Evolutionary conservation across 2,888 invertebrate genomes (phyloP), one percentile per base, ranked within the genome.

Genomic region (Dasysyrphus albostriatus): DNA sequence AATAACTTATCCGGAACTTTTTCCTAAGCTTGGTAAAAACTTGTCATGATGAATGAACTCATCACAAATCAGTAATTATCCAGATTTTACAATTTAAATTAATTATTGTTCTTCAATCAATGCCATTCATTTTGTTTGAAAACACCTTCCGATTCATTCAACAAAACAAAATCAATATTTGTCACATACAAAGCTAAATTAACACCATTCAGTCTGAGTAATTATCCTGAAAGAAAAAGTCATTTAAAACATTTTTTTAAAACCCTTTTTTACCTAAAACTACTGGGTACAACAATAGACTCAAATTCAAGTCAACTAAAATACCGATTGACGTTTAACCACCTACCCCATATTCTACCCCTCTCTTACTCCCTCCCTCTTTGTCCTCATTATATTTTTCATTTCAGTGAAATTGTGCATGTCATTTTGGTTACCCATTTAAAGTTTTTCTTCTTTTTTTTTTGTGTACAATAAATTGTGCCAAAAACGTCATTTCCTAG

Each of bases 401-500:
- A 69, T 54, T 69, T 69, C 9, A 54, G 29, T 54, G 54, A 42
- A n/a, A 39, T 61, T 29, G 24, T 49, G 39, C 54, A 69, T 69
- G 67, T 54, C 54, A 69, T 39, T 69, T 69, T 54, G 69, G 67
- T 67, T 49, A 19, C 47, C 34, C 49, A 19, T 65, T 44, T 47
- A 37, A 51, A 65, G 16, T 65, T 67, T 37, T 19, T 32, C 9
- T 34, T 37, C 39, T 59, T 10, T 39, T 42, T 32, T 54, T 14
- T 24, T 24, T 3, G 24, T 12, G 0, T 54, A 69, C 69, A 69
- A 69, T 69, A 51, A 24, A 61, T 39, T 29, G 54, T 39, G 69
- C 69, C 69, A 54, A 51, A 69, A 54, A 29, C 69, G 39, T 69
- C 67, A 69, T n/a, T 69, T 69, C 51, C 67, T 51, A 29, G 10